Base-by-base conservation (phyloP, 2,888 invertebrate species). In the Calliscelio sp. region DNA sequence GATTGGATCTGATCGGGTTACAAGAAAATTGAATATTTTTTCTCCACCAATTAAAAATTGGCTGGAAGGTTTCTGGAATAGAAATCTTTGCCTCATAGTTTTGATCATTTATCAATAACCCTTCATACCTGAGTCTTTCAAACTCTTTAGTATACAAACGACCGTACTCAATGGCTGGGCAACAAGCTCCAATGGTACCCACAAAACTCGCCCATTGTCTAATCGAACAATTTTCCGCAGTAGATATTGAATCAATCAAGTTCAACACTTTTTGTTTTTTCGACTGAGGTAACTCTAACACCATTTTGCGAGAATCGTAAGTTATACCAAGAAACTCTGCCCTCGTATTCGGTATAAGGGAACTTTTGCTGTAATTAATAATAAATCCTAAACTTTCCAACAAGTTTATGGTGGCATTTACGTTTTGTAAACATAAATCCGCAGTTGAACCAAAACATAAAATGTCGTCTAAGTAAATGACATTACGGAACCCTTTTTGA, bases 371-470 rank as follows among this genome's bases (percentile, higher is more conserved):
- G 10, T 11, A 18, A 22, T 79, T 79, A 2, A 83, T 35, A 10
- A 74, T 16, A 22, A 79, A 79, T 1, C 68, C 73, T 11, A 79
- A 46, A 20, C 14, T 61, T n/a, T 3, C 5, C 11, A 28, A 28
- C 4, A 28, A 8, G 4, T 28, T 8, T 6, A 28, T 28, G 4
- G 28, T 28, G 4, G 4, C 8, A 28, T 28, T 28, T 28, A 38
- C 38, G 14, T 38, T 38, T 3, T 38, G 11, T 11, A 3, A 3
- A 38, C 38, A 38, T 11, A 3, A 8, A 11, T 38, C 2, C 14
- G 6, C 14, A 3, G 38, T 11, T 11, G 11, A 14, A 38, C 11
- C 38, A 7, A 38, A 5, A 11, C 38, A 38, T 11, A 38, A 14
- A 5, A 38, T 38, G 14, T 38, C 38, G 14, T 38, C 38, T 38